These are phyloP conservation scores for Miniopterus natalensis DNA, from an alignment of 2,113 vertebrate species.

Conservation along the genomic window DNA sequence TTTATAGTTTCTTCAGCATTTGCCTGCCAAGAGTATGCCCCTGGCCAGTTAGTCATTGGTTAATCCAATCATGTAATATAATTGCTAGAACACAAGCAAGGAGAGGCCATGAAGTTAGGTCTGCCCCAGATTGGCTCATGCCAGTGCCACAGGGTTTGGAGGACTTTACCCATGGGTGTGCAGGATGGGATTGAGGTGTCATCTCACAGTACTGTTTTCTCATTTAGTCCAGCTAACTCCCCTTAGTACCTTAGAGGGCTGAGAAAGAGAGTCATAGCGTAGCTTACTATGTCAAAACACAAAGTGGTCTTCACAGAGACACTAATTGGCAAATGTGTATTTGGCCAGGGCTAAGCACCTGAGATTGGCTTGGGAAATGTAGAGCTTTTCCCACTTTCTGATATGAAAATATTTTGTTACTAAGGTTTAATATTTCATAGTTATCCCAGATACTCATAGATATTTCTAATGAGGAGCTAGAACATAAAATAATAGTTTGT, in stretches of 20 bases:
- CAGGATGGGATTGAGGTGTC: not conserved
- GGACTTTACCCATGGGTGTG: not conserved
- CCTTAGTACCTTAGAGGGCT: not conserved
- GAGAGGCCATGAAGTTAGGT: not conserved
- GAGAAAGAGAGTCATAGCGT: not conserved
- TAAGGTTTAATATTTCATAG: not conserved
- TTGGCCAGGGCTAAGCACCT: not conserved
- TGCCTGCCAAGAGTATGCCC: not conserved
- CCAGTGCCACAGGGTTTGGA: not conserved
- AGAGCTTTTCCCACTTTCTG: not conserved
- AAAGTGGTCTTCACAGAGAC: not conserved
- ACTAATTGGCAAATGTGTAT: not conserved
- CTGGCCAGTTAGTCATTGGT: not conserved
- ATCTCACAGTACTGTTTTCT: not conserved
- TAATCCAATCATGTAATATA: not conserved
- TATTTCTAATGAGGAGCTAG: not conserved
- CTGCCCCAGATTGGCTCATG: accelerated
- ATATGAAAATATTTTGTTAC: not conserved
- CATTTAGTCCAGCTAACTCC: not conserved
- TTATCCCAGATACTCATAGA: not conserved
- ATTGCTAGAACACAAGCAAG: not conserved
- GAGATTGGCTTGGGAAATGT: not conserved
- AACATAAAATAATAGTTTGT: not conserved
- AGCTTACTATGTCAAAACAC: not conserved
- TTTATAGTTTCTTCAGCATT: not conserved